Conservation (phyloP, 2,113 vertebrate genomes). For the Rhineura floridana region DNA sequence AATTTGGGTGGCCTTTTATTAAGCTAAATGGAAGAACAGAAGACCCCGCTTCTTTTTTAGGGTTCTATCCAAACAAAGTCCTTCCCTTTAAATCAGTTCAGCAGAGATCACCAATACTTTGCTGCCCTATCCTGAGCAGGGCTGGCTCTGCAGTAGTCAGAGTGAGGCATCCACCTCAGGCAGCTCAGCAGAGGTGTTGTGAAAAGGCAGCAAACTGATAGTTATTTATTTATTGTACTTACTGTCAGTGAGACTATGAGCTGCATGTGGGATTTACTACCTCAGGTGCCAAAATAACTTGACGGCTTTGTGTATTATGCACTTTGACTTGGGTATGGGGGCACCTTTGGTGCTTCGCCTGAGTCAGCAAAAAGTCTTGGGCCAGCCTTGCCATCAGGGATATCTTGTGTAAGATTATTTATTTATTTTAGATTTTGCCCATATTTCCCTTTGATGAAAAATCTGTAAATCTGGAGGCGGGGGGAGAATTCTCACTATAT, state of each 20-base stretch:
- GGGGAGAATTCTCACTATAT: no score
- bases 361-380: neutral
- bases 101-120: constrained; percentile 47
- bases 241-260: neutral
- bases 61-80: constrained; percentile 39
- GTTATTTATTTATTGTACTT: neutral
- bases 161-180: neutral
- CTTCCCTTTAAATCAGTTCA: constrained; percentile 27
- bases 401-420: neutral
- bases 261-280: neutral
- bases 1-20: constrained; percentile 75
- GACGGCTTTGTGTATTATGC: neutral
- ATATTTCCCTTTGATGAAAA: no score
- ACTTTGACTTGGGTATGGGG: neutral
- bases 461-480: no score
- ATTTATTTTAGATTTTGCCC: neutral
- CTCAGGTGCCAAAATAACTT: neutral
- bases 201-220: neutral
- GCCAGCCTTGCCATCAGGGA: neutral
- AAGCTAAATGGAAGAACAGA: constrained; percentile 77
- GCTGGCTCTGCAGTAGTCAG: neutral
- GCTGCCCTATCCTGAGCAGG: constrained; percentile 3
- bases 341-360: neutral
- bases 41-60: constrained; percentile 66
- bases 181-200: neutral